phyloP scores from a whole-genome alignment of 2,113 vertebrate genomes.

The Pomatostomus ruficeps region DNA sequence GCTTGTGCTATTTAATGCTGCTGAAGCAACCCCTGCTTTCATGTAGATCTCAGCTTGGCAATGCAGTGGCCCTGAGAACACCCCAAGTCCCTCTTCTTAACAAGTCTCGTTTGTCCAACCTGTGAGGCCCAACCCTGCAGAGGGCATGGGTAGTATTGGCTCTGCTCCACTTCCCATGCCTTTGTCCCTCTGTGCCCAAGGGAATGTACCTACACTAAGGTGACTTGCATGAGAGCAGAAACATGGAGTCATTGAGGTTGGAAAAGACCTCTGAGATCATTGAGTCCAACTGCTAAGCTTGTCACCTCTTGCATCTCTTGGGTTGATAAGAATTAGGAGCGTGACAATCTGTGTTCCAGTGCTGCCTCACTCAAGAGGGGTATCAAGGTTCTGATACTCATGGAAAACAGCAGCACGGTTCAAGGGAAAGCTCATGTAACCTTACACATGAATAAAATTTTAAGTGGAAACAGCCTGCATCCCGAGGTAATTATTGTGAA shows the following conservation, averaged over 20 bases:
- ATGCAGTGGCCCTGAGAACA: not conserved
- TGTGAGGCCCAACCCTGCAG: accelerated
- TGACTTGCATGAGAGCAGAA: not conserved
- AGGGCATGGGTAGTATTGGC: not conserved
- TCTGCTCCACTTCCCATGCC: accelerated
- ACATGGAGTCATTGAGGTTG: not conserved
- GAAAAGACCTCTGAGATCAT: not conserved
- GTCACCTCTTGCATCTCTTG: not conserved
- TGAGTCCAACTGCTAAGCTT: not conserved
- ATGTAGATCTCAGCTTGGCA: not conserved
- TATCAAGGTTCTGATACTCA: not conserved
- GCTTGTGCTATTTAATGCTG: not conserved
- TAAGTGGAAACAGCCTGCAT: not conserved
- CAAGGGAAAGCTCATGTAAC: not conserved
- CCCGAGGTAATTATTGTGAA: not conserved
- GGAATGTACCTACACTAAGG: accelerated
- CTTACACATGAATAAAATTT: not conserved
- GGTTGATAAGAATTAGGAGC: not conserved
- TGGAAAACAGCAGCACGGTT: not conserved
- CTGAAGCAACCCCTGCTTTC: not conserved
- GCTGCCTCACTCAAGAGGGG: not conserved
- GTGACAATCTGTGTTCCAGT: not conserved
- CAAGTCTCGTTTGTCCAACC: not conserved
- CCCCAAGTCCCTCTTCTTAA: not conserved
- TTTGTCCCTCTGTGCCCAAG: not conserved